These are phyloP conservation scores for Apodemus sylvaticus DNA, from an alignment of 2,113 vertebrate genomes.

Conservation along the genomic window DNA sequence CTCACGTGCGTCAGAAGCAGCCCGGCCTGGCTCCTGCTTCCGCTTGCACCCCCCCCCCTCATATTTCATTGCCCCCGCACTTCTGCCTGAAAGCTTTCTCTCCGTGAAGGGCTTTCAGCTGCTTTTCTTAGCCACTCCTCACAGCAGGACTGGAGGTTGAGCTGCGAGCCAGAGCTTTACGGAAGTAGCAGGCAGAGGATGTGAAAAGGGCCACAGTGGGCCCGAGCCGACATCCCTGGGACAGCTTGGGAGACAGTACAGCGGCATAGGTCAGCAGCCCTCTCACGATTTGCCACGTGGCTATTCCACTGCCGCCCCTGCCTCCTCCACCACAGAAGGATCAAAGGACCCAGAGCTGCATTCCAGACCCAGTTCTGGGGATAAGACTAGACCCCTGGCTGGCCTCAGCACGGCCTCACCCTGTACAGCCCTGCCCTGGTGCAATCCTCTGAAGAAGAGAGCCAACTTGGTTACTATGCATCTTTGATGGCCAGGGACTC, in stretches of 20 bases:
- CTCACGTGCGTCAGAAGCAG: slow-evolving; percentile 51
- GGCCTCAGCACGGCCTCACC: background rate
- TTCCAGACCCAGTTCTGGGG: background rate
- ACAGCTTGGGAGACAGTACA: background rate
- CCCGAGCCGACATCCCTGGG: background rate
- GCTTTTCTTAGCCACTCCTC: slow-evolving; percentile 77
- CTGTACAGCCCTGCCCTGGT: background rate
- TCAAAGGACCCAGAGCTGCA: background rate
- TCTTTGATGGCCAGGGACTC: background rate
- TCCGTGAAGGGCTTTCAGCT: slow-evolving; percentile 64
- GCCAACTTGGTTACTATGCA: background rate
- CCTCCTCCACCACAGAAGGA: background rate
- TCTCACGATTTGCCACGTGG: background rate
- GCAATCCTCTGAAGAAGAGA: background rate
- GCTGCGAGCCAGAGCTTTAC: slow-evolving; percentile 42
- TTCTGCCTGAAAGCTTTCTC: slow-evolving; percentile 71
- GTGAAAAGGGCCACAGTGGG: background rate
- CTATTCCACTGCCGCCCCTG: background rate
- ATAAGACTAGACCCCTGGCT: background rate
- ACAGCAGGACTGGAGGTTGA: slow-evolving; percentile 67
- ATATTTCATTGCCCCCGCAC: slow-evolving; percentile 36
- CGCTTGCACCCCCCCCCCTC: slow-evolving; percentile 6
- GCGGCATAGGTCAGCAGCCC: background rate
- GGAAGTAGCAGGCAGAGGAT: slow-evolving; percentile 20
- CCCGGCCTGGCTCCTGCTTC: slow-evolving; percentile 35